A percentile compares a stretch with the other conserved stretches of the same genome.
Conservation (phyloP, 2,888 invertebrate genomes). For the Hofmannophila pseudospretella region DNA sequence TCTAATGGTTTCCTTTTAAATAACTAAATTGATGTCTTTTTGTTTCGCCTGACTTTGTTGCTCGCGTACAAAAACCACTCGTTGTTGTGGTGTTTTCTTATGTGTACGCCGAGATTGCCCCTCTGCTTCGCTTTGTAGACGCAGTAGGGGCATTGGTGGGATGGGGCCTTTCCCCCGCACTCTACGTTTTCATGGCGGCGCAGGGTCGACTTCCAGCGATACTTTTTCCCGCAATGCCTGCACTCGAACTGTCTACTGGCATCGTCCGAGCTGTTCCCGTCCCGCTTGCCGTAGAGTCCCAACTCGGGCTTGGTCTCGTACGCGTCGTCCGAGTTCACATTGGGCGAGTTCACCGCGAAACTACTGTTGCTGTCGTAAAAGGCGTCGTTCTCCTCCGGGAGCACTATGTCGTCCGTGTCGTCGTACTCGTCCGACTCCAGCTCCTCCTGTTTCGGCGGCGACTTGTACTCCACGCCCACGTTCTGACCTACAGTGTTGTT, state of each 20-base stretch:
- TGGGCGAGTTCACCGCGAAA: slow-evolving; percentile 10
- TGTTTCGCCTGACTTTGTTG: slow-evolving; percentile 67
- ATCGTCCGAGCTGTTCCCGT: slow-evolving; percentile 63
- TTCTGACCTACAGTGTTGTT: slow-evolving; percentile 39
- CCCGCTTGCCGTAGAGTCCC: slow-evolving; percentile 37
- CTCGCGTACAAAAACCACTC: slow-evolving; percentile 74
- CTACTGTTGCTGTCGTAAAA: slow-evolving; percentile 32
- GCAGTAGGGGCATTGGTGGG: slow-evolving; percentile 89
- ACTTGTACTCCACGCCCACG: slow-evolving; percentile 39
- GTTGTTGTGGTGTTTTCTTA: slow-evolving; percentile 84
- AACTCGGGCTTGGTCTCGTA: slow-evolving; percentile 43
- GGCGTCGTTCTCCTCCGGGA: slow-evolving; percentile 61
- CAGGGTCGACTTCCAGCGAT: slow-evolving; percentile 91
- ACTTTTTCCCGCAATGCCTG: slow-evolving; percentile 90
- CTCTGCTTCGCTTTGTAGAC: slow-evolving; percentile 88
- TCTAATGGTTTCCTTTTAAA: slow-evolving; percentile 34
- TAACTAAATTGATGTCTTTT: slow-evolving; percentile 35
- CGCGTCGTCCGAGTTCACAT: slow-evolving; percentile 19
- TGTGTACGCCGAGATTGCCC: slow-evolving; percentile 89
- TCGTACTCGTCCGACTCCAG: slow-evolving; percentile 73
- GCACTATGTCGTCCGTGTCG: slow-evolving; percentile 72
- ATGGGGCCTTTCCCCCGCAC: slow-evolving; percentile 89
- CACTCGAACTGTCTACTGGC: slow-evolving; percentile 84
- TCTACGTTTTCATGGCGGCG: slow-evolving; percentile 90
- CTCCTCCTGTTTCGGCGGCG: slow-evolving; percentile 53